Conservation (phyloP, 2,888 invertebrate species). For the Eupithecia exiguata region DNA sequence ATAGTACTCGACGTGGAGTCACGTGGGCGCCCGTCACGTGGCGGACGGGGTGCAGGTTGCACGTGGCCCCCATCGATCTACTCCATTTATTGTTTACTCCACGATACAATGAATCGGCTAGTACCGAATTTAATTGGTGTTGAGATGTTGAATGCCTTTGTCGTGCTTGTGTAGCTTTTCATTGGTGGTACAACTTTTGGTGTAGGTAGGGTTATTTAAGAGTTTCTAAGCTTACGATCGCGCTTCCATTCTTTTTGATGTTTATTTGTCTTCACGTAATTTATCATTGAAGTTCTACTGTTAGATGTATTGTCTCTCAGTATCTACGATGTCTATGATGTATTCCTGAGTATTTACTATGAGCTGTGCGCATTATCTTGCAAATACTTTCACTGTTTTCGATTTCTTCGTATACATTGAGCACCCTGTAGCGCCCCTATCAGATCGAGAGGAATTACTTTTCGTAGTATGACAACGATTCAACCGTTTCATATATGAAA, state of each 20-base stretch:
- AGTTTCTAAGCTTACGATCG: not conserved
- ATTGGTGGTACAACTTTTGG: not conserved
- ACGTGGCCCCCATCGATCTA: slow-evolving; percentile 59
- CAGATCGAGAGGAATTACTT: too few species aligned
- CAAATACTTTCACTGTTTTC: too few species aligned
- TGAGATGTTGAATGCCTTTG: slow-evolving; percentile 25
- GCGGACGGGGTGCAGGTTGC: slow-evolving; percentile 48
- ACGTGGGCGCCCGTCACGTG: slow-evolving; percentile 50
- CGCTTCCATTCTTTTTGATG: not conserved
- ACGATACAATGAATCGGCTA: slow-evolving; percentile 29
- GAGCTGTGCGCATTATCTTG: too few species aligned
- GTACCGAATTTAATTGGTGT: slow-evolving; percentile 31
- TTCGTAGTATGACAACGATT: too few species aligned
- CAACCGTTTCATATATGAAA: too few species aligned
- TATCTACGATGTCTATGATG: too few species aligned
- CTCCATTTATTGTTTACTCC: slow-evolving; percentile 38
- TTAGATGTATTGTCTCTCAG: too few species aligned
- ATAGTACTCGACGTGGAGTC: slow-evolving; percentile 18
- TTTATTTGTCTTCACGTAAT: not conserved
- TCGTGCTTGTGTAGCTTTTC: slow-evolving; percentile 3
- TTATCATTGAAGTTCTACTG: too few species aligned
- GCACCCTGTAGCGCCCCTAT: too few species aligned
- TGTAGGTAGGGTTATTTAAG: not conserved
- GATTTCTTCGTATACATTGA: too few species aligned
- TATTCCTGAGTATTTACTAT: too few species aligned